Evolutionary conservation across 2,113 vertebrate species (phyloP).

Genomic region (Naja naja): DNA sequence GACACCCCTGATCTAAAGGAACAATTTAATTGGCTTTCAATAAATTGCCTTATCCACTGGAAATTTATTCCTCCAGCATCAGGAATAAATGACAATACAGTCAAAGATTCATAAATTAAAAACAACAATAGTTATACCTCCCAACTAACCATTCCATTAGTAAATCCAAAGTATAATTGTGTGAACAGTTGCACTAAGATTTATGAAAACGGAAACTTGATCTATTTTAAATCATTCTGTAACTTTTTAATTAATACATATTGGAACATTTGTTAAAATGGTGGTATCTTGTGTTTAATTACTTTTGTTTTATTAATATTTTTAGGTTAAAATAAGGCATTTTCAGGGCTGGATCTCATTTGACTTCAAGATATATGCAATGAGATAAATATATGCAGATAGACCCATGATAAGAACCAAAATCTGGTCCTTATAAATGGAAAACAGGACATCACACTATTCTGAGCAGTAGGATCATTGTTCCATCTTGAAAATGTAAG

Average conservation of each 20-base stretch:
- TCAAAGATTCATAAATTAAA: conserved; percentile 36
- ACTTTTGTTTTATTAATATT: not conserved
- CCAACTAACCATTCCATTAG: conserved; percentile 46
- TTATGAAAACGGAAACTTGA: conserved; percentile 37
- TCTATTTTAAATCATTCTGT: not conserved
- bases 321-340: not conserved
- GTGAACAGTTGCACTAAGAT: conserved; percentile 55
- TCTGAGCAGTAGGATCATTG: not conserved
- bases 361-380: not conserved
- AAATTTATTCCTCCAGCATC: conserved; percentile 33
- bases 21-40: conserved; percentile 34
- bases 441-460: not conserved
- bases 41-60: not conserved
- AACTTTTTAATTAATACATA: not conserved
- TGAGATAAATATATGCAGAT: not conserved
- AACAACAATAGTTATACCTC: conserved; percentile 46
- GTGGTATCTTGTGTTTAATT: not conserved
- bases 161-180: not conserved
- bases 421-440: not conserved
- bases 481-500: not conserved
- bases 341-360: conserved; percentile 23
- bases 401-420: not conserved
- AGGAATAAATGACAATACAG: conserved; percentile 37
- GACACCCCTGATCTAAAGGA: conserved; percentile 5
- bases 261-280: not conserved